phyloP scores from a whole-genome alignment of 2,797 vertebrate genomes.

The Emydoidea blandingii region DNA sequence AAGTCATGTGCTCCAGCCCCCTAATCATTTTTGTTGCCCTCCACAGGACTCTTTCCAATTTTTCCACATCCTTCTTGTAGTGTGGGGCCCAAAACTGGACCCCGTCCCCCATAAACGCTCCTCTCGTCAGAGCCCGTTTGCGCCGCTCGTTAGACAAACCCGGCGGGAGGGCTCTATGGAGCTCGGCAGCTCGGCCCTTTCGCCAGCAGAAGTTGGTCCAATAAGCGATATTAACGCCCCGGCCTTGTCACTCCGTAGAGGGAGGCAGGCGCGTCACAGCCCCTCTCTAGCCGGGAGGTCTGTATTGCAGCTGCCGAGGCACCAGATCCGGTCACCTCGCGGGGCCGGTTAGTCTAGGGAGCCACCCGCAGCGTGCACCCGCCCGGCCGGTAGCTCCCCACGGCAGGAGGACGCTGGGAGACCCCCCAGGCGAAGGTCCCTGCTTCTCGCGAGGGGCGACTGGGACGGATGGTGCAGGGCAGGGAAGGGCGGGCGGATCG shows the following conservation, averaged over 20 bases:
- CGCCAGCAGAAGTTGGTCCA: neutral
- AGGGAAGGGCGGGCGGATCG: neutral
- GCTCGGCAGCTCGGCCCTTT: neutral
- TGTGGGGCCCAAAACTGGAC: too few relatives aligned
- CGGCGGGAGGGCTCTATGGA: neutral
- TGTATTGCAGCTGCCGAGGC: neutral
- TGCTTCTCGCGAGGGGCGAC: neutral
- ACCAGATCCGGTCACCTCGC: accelerated
- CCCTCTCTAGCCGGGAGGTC: neutral
- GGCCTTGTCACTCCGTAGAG: neutral
- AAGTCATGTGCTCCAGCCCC: too few relatives aligned
- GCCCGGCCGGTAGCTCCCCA: too few relatives aligned
- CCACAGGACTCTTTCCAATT: too few relatives aligned
- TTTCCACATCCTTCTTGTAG: too few relatives aligned
- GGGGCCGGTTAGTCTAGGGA: neutral
- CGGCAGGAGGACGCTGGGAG: neutral
- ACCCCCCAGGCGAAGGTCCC: neutral
- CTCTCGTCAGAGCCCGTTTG: neutral
- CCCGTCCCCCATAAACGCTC: too few relatives aligned
- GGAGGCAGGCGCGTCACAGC: neutral
- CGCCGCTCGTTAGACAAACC: neutral
- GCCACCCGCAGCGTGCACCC: neutral
- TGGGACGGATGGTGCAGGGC: too few relatives aligned
- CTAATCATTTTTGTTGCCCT: too few relatives aligned
- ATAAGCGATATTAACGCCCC: neutral